Evolutionary conservation across 2,113 vertebrate genomes (phyloP).

Genomic region (Zeus faber): DNA sequence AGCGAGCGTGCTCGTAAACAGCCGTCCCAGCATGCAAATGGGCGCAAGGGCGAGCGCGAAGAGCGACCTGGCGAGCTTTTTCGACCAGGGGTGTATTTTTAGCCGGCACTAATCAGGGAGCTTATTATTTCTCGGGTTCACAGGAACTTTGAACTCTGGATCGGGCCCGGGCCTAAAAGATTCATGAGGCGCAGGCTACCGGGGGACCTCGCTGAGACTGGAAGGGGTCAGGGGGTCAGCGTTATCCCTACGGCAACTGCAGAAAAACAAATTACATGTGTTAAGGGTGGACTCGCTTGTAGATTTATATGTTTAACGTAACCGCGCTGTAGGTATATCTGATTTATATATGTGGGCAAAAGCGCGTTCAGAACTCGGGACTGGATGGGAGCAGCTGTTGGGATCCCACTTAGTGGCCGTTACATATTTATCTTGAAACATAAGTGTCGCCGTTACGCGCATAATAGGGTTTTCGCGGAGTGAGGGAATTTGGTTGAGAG

Average conservation of each 20-base stretch:
- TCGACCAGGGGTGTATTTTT: constrained; percentile 59
- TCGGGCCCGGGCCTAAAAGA: constrained; percentile 68
- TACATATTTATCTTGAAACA: too few relatives aligned
- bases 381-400: constrained; percentile 10
- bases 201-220: constrained; percentile 59
- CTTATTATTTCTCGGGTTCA: constrained; percentile 74
- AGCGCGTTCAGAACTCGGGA: constrained; percentile 8
- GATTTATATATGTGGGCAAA: constrained; percentile 21
- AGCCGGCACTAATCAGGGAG: constrained; percentile 70
- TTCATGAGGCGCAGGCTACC: constrained; percentile 67
- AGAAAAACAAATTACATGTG: constrained; percentile 71
- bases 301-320: constrained; percentile 36
- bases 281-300: constrained; percentile 47
- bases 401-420: constrained; percentile 1
- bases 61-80: constrained; percentile 45
- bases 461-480: too few relatives aligned
- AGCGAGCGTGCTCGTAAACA: constrained; percentile 22
- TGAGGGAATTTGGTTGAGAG: too few relatives aligned
- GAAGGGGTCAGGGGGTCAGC: constrained; percentile 63
- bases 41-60: constrained; percentile 24
- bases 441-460: too few relatives aligned
- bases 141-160: constrained; percentile 70
- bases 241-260: constrained; percentile 65
- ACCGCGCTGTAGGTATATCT: constrained; percentile 16
- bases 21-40: constrained; percentile 54